Base-by-base conservation (phyloP, 2,888 invertebrate species). In the Steinernema carpocapsae region DNA sequence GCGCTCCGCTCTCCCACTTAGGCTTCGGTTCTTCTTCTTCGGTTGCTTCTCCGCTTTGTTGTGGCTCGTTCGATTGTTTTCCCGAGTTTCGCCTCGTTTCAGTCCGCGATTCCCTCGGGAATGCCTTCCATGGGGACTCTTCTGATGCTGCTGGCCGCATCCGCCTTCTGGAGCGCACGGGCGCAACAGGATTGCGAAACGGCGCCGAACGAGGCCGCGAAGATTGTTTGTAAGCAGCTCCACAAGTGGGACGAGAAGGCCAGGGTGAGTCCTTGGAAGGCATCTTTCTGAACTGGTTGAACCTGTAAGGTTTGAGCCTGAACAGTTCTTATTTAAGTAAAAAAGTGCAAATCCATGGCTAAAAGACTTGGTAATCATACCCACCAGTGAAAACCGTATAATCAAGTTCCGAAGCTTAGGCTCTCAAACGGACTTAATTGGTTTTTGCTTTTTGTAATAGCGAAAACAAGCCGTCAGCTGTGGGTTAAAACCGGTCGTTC, bases 231-330 rank as follows among this genome's bases (percentile, higher is more conserved):
- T 75, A 77, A 78, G 52, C 86, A 86, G 73, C 78, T 86, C 46
- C 82, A 84, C 74, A 79, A 77, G 74, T 86, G 86, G 86, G 86
- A 86, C 76, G 76, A 74, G 22, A 82, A 80, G 52, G 83, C 85
- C 4, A 74, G 86, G 76, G 85, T 83, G 14, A 52, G 81, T 82
- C 74, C 1, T 24, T 37, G 37, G 3, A 3, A 37, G n/a, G n/a
- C n/a, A n/a, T n/a, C n/a, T n/a, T n/a, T n/a, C n/a, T n/a, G n/a
- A n/a, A n/a, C n/a, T n/a, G n/a, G n/a, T n/a, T n/a, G n/a, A n/a
- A n/a, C n/a, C n/a, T n/a, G n/a, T n/a, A n/a, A n/a, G n/a, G n/a
- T n/a, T n/a, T n/a, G n/a, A n/a, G n/a, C n/a, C 37, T 37, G 37
- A 37, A 37, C 37, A 37, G 3, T 10, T 3, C 37, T 37, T 3